phyloP scores from a whole-genome alignment of 2,888 invertebrate species.

The Xestia rhomboidea region DNA sequence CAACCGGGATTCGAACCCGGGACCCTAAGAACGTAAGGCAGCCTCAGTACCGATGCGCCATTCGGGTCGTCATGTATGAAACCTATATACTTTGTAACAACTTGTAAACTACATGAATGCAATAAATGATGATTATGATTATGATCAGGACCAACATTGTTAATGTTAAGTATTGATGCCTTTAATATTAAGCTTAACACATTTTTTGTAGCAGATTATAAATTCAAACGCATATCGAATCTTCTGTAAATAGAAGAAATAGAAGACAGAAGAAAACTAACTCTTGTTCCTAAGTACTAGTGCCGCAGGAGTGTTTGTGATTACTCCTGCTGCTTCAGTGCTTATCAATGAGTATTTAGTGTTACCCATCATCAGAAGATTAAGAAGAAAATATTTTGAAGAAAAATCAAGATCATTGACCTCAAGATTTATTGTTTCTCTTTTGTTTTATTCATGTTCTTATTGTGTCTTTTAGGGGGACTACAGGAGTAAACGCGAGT shows the following conservation, averaged over 20 bases:
- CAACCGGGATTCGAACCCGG: too few relatives aligned
- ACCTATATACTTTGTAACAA: too few relatives aligned
- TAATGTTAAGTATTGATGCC: neutral
- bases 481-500: too few relatives aligned
- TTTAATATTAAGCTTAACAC: conserved; percentile 5
- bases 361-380: conserved; percentile 38
- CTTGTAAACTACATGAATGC: too few relatives aligned
- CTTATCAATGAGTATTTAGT: conserved; percentile 94
- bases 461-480: neutral
- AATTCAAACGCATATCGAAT: neutral
- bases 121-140: too few relatives aligned
- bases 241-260: neutral
- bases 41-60: too few relatives aligned
- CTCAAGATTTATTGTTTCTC: neutral
- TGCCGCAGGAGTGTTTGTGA: conserved; percentile 95
- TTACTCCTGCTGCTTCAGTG: conserved; percentile 97
- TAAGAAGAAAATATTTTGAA: conserved; percentile 3
- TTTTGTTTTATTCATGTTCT: neutral
- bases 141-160: neutral
- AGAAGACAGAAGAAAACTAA: conserved; percentile 77
- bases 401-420: conserved; percentile 12
- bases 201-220: neutral
- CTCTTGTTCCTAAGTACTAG: conserved; percentile 97
- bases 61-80: too few relatives aligned
- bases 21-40: too few relatives aligned